Base-by-base conservation (phyloP, 2,888 invertebrate species). In the Nomada hirtipes region DNA sequence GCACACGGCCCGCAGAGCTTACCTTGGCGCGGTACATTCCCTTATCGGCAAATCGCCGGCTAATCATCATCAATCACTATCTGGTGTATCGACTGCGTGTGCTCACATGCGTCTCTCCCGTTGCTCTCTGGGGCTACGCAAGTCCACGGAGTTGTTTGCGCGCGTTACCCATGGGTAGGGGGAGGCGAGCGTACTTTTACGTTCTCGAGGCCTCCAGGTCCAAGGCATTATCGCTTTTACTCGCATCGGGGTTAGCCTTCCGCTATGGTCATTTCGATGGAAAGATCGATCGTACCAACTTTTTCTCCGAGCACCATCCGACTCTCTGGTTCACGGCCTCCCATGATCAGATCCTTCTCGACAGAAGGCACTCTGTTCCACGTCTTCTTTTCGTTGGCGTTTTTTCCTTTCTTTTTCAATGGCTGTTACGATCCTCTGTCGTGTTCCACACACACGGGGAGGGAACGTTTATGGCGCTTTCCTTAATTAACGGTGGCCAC, bases 21-120 rank as follows among this genome's bases (percentile, higher is more conserved):
- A 86, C 88, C 88, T 88, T 88, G 88, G 85, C 88, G 88, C 84
- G 87, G 89, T 91, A 90, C 92, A 89, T 91, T 91, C 90, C 90
- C 91, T 93, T 93, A 93, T 92, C 93, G 91, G 90, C 90, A 91
- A 93, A 93, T 93, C 92, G 90, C 84, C 86, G 90, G 91, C 92
- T 93, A 93, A 93, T 93, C 92, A 93, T 93, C 93, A 93, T 93
- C 93, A 92, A 93, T 93, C 93, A 92, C 91, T 89, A 91, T 91
- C 89, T 89, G 87, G 83, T 71, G 89, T 88, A 90, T 91, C 89
- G 87, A 84, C 86, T 83, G 83, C 78, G 81, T 80, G 79, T 78
- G 68, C 76, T 73, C 79, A 50, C 76, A 69, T 79, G 81, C 80
- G 79, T 84, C 79, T 72, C 81, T 73, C 53, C 75, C 79, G 76